Base-by-base conservation (phyloP, 2,797 vertebrate species). In the Chiloscyllium punctatum region DNA sequence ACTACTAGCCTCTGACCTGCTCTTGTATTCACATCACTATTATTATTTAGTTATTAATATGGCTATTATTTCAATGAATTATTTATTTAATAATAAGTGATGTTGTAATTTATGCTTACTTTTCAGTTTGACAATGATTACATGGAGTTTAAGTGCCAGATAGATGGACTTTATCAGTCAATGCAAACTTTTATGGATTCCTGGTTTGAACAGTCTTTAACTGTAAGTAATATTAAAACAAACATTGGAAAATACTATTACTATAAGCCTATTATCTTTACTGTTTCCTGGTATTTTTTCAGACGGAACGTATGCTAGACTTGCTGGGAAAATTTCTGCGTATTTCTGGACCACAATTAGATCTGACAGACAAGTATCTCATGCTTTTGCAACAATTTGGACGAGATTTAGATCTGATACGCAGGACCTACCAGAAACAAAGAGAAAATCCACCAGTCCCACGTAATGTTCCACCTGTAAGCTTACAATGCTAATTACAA, bases 81-180 rank as follows among this genome's bases (percentile, higher is more conserved):
- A 57, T 57, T 7, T 8, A 57, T 57, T 57, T 57, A 57, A 57
- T 9, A 57, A 57, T 11, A 57, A 57, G 23, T 88, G 95, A 94
- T 53, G 82, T 0, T 95, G 33, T 53, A 72, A 51, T 77, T 95
- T 97, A 96, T 96, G 53, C 94, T 95, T 96, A 91, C 84, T 95
- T 96, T 97, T 86, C 97, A 98, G 98, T 98, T 98, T 97, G 98
- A 98, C 96, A 97, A 97, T 94, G 98, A 98, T 96, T 98, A 98
- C 62, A 91, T 97, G 96, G 98, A 98, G 95, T 98, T 98, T 97
- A 98, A 97, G 97, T 96, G 96, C 94, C 98, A 98, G 97, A 97
- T 98, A 74, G 97, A 98, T 96, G 96, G 91, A 86, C 91, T 98
- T 96, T 98, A 98, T 8, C 97, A 97, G 96, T 98, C 97, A 37